phyloP scores from a whole-genome alignment of 2,113 vertebrate species.

The Triplophysa rosa region DNA sequence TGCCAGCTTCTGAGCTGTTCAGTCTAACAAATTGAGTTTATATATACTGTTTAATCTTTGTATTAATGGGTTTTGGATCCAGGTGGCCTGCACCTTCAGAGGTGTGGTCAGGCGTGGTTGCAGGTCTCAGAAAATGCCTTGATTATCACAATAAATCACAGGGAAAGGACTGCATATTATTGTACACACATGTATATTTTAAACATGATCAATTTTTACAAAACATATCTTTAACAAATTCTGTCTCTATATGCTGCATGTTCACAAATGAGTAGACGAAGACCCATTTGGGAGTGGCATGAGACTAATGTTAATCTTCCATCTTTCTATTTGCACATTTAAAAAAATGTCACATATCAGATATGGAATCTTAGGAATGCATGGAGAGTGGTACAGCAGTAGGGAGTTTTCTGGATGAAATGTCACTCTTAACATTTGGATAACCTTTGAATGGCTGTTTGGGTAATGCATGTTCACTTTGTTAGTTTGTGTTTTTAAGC shows the following conservation, averaged over 20 bases:
- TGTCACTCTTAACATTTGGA: slow-evolving; percentile 18
- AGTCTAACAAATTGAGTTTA: neutral
- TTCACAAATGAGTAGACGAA: neutral
- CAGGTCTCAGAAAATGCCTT: neutral
- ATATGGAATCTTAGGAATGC: slow-evolving; percentile 66
- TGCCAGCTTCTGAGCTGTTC: neutral
- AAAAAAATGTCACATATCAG: slow-evolving; percentile 19
- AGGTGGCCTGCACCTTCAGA: neutral
- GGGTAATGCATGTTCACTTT: neutral
- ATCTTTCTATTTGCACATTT: neutral
- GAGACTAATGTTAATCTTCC: neutral
- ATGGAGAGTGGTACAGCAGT: slow-evolving; percentile 34
- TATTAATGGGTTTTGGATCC: neutral
- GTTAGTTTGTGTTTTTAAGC: neutral
- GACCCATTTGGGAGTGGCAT: neutral
- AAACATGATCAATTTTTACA: no score
- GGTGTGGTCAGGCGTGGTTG: neutral
- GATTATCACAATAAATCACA: neutral
- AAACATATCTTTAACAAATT: neutral
- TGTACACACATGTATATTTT: neutral
- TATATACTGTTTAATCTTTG: no score
- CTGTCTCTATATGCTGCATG: neutral
- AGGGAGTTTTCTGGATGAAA: slow-evolving; percentile 17
- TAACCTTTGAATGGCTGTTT: neutral
- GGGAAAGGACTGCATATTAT: neutral